phyloP scores from a whole-genome alignment of 2,888 invertebrate species.

The Gastracanthus pulcherrimus region DNA sequence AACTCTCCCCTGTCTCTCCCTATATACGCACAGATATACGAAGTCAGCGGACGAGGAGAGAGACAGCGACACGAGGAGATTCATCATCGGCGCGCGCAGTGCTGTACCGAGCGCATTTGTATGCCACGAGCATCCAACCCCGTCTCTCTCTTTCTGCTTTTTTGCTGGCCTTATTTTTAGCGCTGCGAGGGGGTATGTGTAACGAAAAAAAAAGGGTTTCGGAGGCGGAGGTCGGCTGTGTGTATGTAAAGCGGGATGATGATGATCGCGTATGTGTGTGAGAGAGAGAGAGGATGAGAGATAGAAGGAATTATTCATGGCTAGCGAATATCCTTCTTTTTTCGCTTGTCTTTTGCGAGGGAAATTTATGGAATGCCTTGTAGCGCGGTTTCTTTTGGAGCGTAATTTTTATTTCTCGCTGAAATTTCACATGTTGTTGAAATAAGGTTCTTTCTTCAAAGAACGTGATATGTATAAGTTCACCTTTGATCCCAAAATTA shows the following conservation, averaged over 20 bases:
- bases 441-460: too few species aligned
- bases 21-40: neutral
- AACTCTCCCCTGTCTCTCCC: too few species aligned
- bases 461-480: too few species aligned
- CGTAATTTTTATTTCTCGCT: too few species aligned
- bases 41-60: neutral
- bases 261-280: neutral
- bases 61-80: slow-evolving; percentile 16
- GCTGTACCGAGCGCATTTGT: slow-evolving; percentile 35
- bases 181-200: slow-evolving; percentile 1
- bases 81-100: slow-evolving; percentile 33
- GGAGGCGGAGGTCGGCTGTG: neutral
- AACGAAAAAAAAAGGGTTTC: slow-evolving; percentile 19
- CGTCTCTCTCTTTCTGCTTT: neutral
- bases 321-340: neutral
- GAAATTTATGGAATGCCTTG: neutral
- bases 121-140: slow-evolving; percentile 45
- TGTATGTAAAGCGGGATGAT: too few species aligned
- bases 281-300: too few species aligned
- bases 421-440: too few species aligned
- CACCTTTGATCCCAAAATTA: too few species aligned
- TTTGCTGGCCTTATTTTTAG: slow-evolving; percentile 45
- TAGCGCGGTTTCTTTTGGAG: too few species aligned
- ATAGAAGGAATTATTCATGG: slow-evolving; percentile 40
- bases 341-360: neutral